These are phyloP conservation scores for Tromatobia lineatoria DNA, from an alignment of 2,888 invertebrate genomes.

Conservation along the genomic window DNA sequence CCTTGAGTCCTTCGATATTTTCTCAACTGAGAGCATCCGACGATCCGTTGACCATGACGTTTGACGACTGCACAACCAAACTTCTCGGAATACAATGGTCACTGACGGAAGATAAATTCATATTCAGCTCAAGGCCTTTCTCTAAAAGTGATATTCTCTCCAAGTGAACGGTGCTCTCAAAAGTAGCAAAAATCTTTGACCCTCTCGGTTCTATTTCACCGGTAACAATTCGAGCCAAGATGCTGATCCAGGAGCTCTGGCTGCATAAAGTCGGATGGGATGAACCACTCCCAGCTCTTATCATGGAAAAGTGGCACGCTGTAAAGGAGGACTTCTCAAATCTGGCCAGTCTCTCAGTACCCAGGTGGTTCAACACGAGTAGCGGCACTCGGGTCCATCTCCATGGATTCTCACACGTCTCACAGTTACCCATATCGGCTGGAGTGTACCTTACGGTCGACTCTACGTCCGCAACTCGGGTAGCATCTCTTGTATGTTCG, in stretches of 20 bases:
- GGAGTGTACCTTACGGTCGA: slow-evolving; percentile 27
- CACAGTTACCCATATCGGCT: slow-evolving; percentile 20
- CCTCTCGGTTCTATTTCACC: too few species aligned
- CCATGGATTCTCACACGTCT: slow-evolving; percentile 51
- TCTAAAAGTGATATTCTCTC: too few species aligned
- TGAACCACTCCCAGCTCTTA: slow-evolving; percentile 9
- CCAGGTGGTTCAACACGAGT: slow-evolving; percentile 30
- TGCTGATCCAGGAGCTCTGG: slow-evolving; percentile 62
- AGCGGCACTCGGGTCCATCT: slow-evolving; percentile 3
- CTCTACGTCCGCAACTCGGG: slow-evolving; percentile 7
- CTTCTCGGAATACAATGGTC: slow-evolving; percentile 60
- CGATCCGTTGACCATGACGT: slow-evolving; percentile 23
- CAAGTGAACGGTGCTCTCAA: too few species aligned
- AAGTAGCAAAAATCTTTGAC: too few species aligned
- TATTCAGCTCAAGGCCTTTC: slow-evolving; percentile 1
- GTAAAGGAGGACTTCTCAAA: slow-evolving; percentile 1
- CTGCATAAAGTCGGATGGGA: slow-evolving; percentile 60
- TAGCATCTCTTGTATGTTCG: slow-evolving; percentile 35
- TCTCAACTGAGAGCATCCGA: not conserved
- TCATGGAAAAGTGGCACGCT: not conserved
- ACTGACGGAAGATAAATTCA: slow-evolving; percentile 22
- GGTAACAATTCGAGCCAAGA: slow-evolving; percentile 42
- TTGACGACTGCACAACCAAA: slow-evolving; percentile 54
- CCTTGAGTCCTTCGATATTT: too few species aligned
- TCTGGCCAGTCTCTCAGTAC: slow-evolving; percentile 38